Conservation (phyloP, 2,888 invertebrate species). For the Pollenia amentaria region DNA sequence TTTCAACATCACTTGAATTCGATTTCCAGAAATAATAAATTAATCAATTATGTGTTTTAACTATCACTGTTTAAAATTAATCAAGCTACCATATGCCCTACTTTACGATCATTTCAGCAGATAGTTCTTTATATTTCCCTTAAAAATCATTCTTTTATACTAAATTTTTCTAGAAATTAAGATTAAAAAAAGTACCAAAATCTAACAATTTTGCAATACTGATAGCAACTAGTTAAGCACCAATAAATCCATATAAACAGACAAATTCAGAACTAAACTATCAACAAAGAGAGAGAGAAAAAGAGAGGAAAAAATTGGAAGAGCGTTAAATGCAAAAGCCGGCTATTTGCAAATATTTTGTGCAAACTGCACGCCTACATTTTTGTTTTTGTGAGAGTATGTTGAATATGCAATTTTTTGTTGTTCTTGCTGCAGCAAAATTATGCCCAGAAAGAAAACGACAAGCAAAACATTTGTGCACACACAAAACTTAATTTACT, state of each 20-base stretch:
- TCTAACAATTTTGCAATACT: background rate
- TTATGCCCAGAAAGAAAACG: conserved; percentile 60
- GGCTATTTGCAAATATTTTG: conserved; percentile 55
- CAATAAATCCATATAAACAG: conserved; percentile 32
- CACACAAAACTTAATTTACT: conserved; percentile 46
- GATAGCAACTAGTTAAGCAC: conserved; percentile 36
- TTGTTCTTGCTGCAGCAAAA: conserved; percentile 28
- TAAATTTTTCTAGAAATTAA: background rate
- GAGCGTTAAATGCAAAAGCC: conserved; percentile 53
- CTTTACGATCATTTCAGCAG: too few species aligned
- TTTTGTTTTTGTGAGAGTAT: conserved; percentile 38
- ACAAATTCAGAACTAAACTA: conserved; percentile 40
- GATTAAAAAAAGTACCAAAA: background rate
- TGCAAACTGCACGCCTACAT: conserved; percentile 66
- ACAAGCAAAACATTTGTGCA: conserved; percentile 27
- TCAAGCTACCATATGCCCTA: too few species aligned
- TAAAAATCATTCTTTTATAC: background rate
- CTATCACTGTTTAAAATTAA: too few species aligned
- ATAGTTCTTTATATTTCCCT: too few species aligned
- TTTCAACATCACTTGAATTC: too few species aligned
- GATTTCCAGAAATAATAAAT: too few species aligned
- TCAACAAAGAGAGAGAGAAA: conserved; percentile 11
- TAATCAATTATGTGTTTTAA: too few species aligned
- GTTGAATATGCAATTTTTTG: conserved; percentile 40
- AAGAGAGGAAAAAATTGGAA: background rate